Conservation (phyloP, 2,888 invertebrate species). For the Epirrhoe alternata region DNA sequence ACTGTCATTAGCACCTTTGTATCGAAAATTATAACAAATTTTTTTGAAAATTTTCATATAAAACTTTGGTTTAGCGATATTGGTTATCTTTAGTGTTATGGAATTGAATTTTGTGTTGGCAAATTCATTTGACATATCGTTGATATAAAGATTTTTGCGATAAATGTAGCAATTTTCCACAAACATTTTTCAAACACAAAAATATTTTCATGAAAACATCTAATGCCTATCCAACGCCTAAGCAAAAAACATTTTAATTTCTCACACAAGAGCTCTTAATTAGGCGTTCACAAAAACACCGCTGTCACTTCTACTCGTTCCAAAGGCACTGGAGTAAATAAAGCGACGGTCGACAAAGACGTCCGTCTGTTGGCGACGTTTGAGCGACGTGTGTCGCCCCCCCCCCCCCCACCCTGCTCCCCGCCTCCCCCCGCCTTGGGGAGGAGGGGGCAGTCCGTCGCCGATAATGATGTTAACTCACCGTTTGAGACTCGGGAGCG, state of each 20-base stretch:
- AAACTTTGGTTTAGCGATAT: background rate
- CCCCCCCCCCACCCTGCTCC: constrained; percentile 54
- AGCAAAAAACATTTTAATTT: constrained; percentile 48
- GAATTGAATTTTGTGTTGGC: background rate
- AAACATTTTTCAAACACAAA: background rate
- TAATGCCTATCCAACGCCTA: constrained; percentile 27
- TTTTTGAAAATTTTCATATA: too few species aligned
- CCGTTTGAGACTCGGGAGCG: constrained; percentile 74
- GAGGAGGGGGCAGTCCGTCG: constrained; percentile 55
- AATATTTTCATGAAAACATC: constrained; percentile 7
- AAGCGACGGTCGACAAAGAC: constrained; percentile 83
- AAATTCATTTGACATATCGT: background rate
- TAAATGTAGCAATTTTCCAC: background rate
- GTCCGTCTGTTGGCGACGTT: constrained; percentile 83
- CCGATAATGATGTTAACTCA: constrained; percentile 84
- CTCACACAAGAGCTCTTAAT: constrained; percentile 55
- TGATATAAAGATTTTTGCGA: background rate
- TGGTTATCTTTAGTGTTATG: background rate
- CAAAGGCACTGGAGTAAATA: constrained; percentile 75
- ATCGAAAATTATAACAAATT: background rate
- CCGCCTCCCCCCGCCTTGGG: constrained; percentile 43
- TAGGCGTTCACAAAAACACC: constrained; percentile 59
- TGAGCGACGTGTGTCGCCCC: constrained; percentile 83
- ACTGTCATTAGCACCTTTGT: constrained; percentile 38
- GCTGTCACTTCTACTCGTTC: constrained; percentile 74